Evolutionary conservation across 2,888 invertebrate species (phyloP).

Genomic region (Drosophila diplacantha): DNA sequence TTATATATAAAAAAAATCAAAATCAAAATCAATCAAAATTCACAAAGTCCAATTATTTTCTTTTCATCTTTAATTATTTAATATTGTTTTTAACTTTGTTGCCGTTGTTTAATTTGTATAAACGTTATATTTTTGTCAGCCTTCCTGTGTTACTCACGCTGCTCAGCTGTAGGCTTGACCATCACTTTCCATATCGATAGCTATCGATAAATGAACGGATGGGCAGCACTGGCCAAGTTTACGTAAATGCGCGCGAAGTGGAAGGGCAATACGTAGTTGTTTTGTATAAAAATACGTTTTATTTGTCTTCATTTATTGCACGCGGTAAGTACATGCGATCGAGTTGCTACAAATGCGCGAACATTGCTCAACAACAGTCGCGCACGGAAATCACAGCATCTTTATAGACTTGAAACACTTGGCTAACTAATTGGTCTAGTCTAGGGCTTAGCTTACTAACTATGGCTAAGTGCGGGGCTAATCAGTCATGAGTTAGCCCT

Average conservation of each 20-base stretch:
- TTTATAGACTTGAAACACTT: constrained; percentile 65
- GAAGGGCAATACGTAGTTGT: background rate
- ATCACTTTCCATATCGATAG: background rate
- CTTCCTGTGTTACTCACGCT: background rate
- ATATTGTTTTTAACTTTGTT: background rate
- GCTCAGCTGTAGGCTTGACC: constrained; percentile 5
- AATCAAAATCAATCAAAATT: background rate
- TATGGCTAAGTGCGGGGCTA: constrained; percentile 36
- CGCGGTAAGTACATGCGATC: constrained; percentile 58
- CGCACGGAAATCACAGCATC: constrained; percentile 74
- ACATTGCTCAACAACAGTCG: constrained; percentile 52
- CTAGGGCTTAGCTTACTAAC: constrained; percentile 55
- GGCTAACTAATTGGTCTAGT: constrained; percentile 49
- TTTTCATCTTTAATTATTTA: background rate
- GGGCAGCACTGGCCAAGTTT: constrained; percentile 19
- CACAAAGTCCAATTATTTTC: background rate
- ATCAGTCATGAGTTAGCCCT: constrained; percentile 24
- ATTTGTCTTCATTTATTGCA: constrained; percentile 52
- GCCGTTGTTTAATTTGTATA: background rate
- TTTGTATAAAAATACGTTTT: constrained; percentile 43
- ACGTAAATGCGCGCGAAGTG: background rate
- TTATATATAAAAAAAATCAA: no score
- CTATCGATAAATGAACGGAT: constrained; percentile 2
- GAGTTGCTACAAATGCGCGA: constrained; percentile 38
- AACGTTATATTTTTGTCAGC: no score